These are phyloP conservation scores for Apodemia zela DNA, from an alignment of 2,888 invertebrate species.

Conservation along the genomic window DNA sequence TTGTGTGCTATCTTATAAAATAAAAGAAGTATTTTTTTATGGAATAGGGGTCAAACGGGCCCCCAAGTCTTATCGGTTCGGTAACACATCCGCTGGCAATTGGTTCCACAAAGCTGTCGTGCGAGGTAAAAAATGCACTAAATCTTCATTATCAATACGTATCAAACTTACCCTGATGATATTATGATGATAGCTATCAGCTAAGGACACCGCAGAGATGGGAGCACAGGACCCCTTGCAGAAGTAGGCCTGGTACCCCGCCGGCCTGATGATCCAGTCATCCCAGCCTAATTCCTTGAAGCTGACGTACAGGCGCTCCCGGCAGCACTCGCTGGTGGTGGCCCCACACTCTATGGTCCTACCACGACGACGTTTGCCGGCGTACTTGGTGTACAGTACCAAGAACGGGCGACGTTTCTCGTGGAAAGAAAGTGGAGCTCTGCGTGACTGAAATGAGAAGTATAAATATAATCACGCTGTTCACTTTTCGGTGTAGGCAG, in stretches of 20 bases:
- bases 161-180: slow-evolving; percentile 84
- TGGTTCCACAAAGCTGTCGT: too few species aligned
- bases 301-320: slow-evolving; percentile 90
- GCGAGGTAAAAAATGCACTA: too few species aligned
- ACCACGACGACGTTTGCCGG: slow-evolving; percentile 82
- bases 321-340: slow-evolving; percentile 86
- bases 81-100: too few species aligned
- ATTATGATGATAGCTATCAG: slow-evolving; percentile 83
- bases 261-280: slow-evolving; percentile 91
- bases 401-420: slow-evolving; percentile 87
- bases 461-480: background rate
- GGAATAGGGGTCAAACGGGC: too few species aligned
- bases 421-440: slow-evolving; percentile 85
- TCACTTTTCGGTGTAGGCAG: too few species aligned
- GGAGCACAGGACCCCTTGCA: slow-evolving; percentile 90
- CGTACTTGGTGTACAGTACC: slow-evolving; percentile 88
- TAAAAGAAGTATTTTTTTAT: too few species aligned
- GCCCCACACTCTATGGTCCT: slow-evolving; percentile 85
- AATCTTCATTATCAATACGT: too few species aligned
- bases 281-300: slow-evolving; percentile 93
- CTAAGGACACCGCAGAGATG: slow-evolving; percentile 84
- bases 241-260: slow-evolving; percentile 92
- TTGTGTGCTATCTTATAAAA: too few species aligned
- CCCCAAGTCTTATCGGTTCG: too few species aligned
- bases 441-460: slow-evolving; percentile 63